Percentiles rank a stretch among this genome's conserved stretches.
These are phyloP conservation scores for Scaptomyza reducta DNA, from an alignment of 2,888 invertebrate species.

Conservation along the genomic window DNA sequence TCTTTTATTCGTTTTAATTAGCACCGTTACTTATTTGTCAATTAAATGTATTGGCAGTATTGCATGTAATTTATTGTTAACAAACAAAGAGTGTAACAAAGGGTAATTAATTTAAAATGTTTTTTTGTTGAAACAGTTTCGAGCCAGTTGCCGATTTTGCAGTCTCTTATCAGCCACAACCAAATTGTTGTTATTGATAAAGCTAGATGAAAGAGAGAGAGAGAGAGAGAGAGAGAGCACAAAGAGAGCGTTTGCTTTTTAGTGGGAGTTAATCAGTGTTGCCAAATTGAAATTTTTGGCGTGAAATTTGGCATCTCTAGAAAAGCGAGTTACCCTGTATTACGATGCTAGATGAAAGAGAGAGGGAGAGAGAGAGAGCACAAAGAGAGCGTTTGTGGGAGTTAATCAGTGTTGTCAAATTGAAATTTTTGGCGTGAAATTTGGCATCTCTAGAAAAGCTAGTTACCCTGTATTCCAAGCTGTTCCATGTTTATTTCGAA, in stretches of 20 bases:
- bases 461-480: neutral
- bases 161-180: slow-evolving; percentile 43
- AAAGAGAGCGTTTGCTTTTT: slow-evolving; percentile 1
- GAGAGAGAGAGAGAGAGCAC: neutral
- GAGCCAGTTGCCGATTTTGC: slow-evolving; percentile 34
- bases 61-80: slow-evolving; percentile 6
- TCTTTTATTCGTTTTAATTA: slow-evolving; percentile 29
- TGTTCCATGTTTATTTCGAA: neutral
- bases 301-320: neutral
- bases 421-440: neutral
- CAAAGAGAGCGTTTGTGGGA: slow-evolving; percentile 9
- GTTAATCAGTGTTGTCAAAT: slow-evolving; percentile 6
- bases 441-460: neutral
- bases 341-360: neutral
- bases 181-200: slow-evolving; percentile 52
- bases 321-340: neutral
- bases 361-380: neutral
- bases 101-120: slow-evolving; percentile 26
- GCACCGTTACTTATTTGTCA: slow-evolving; percentile 15
- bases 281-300: neutral
- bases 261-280: slow-evolving; percentile 8
- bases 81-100: slow-evolving; percentile 21
- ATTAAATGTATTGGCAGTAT: slow-evolving; percentile 18
- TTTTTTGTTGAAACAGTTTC: slow-evolving; percentile 9
- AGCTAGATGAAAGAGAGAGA: slow-evolving; percentile 4